A percentile compares a stretch with the other conserved stretches of the same genome.
Conservation (phyloP, 2,888 invertebrate genomes). For the Phytoseiulus persimilis region DNA sequence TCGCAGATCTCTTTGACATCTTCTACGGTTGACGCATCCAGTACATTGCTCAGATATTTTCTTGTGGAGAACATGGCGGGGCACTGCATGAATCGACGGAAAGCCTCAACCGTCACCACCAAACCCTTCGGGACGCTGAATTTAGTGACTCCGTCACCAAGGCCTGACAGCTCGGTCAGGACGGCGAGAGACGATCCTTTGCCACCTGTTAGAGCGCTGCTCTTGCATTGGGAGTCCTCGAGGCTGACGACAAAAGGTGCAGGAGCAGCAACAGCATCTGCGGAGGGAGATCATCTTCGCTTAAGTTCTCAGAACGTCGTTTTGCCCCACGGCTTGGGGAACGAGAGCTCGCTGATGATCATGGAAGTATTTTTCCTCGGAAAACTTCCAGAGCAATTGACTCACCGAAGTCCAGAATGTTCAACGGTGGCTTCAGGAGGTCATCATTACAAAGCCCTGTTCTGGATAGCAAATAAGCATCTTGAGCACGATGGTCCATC, state of each 20-base stretch:
- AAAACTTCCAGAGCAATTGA: not conserved
- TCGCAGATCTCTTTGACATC: not conserved
- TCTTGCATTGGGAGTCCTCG: slow-evolving; percentile 52
- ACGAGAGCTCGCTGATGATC: too few relatives aligned
- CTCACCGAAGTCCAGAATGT: slow-evolving; percentile 11
- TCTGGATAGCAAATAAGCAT: not conserved
- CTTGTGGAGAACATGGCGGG: slow-evolving; percentile 42
- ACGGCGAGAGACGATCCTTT: slow-evolving; percentile 68
- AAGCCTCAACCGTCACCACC: slow-evolving; percentile 60
- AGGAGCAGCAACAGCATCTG: not conserved
- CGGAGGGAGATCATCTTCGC: too few relatives aligned
- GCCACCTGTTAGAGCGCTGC: slow-evolving; percentile 61
- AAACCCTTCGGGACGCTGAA: slow-evolving; percentile 63
- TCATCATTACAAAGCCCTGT: not conserved
- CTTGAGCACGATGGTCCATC: too few relatives aligned
- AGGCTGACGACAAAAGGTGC: slow-evolving; percentile 50
- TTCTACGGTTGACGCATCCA: not conserved
- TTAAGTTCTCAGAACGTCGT: not conserved
- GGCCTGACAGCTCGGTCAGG: slow-evolving; percentile 51
- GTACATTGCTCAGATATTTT: not conserved
- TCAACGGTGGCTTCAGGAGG: not conserved
- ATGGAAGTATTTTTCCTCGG: not conserved
- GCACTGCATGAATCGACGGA: slow-evolving; percentile 56
- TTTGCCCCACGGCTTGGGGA: too few relatives aligned
- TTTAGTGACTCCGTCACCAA: slow-evolving; percentile 45